Conservation (phyloP, 2,797 vertebrate genomes). For the Cirrhinus mrigala region DNA sequence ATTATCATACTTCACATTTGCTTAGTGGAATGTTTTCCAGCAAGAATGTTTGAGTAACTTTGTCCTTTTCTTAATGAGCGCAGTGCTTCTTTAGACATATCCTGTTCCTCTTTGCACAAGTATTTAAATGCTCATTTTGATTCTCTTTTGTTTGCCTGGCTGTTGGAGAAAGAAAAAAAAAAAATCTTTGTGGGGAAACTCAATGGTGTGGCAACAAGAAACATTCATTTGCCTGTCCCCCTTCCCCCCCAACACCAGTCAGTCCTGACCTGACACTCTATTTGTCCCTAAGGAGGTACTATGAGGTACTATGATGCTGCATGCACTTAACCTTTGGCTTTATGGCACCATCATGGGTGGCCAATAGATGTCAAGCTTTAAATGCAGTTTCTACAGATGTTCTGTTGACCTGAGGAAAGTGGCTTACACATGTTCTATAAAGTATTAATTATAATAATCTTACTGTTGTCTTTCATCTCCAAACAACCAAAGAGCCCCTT, state of each 20-base stretch:
- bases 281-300: slow-evolving; percentile 77
- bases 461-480: slow-evolving; percentile 56
- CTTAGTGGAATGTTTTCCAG: not conserved
- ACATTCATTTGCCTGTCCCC: slow-evolving; percentile 45
- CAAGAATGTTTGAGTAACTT: not conserved
- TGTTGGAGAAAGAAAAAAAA: not conserved
- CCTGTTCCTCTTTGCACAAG: not conserved
- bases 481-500: no score
- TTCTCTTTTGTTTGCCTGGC: slow-evolving; percentile 42
- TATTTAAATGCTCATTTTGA: slow-evolving; percentile 37
- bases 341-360: slow-evolving; percentile 86
- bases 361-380: slow-evolving; percentile 92
- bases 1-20: not conserved
- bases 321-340: slow-evolving; percentile 96
- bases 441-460: slow-evolving; percentile 83
- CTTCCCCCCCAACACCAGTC: not conserved
- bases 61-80: not conserved
- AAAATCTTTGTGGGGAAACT: slow-evolving; percentile 68
- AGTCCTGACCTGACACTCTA: slow-evolving; percentile 12
- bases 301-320: slow-evolving; percentile 87
- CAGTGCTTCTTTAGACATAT: slow-evolving; percentile 11
- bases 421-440: slow-evolving; percentile 80
- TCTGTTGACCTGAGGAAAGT: slow-evolving; percentile 91
- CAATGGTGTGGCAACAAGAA: slow-evolving; percentile 74
- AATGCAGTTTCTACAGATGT: slow-evolving; percentile 94